Conservation (phyloP, 2,888 invertebrate genomes). For the Seira sanloemensis region DNA sequence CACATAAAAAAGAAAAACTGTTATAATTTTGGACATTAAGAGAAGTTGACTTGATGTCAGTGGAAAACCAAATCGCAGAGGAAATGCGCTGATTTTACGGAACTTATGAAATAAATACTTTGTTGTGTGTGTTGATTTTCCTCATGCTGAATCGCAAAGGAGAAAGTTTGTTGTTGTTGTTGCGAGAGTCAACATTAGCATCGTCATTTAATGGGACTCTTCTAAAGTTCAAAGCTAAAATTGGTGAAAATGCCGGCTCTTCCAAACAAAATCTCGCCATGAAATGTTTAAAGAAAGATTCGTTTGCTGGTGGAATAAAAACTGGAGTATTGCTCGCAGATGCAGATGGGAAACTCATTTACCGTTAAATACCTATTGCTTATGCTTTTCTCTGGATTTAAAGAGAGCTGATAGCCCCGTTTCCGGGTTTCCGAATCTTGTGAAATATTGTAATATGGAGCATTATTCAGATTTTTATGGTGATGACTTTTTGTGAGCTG, state of each 20-base stretch:
- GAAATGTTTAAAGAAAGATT: too few relatives aligned
- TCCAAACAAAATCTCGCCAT: too few relatives aligned
- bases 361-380: not conserved
- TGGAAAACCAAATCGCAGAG: not conserved
- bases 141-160: too few relatives aligned
- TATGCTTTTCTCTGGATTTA: too few relatives aligned
- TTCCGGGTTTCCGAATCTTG: not conserved
- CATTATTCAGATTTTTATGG: not conserved
- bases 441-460: not conserved
- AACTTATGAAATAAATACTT: not conserved
- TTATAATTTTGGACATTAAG: not conserved
- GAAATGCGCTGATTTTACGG: not conserved
- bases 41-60: not conserved
- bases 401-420: too few relatives aligned
- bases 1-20: constrained; percentile 2
- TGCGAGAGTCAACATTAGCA: not conserved
- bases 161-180: not conserved
- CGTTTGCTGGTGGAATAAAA: too few relatives aligned
- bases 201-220: not conserved
- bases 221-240: too few relatives aligned
- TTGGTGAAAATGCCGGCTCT: too few relatives aligned
- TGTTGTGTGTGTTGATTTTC: not conserved
- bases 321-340: not conserved
- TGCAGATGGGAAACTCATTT: not conserved
- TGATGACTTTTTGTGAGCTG: not conserved